Conservation (phyloP, 2,113 vertebrate genomes). For the cattle (Bos taurus) region DNA sequence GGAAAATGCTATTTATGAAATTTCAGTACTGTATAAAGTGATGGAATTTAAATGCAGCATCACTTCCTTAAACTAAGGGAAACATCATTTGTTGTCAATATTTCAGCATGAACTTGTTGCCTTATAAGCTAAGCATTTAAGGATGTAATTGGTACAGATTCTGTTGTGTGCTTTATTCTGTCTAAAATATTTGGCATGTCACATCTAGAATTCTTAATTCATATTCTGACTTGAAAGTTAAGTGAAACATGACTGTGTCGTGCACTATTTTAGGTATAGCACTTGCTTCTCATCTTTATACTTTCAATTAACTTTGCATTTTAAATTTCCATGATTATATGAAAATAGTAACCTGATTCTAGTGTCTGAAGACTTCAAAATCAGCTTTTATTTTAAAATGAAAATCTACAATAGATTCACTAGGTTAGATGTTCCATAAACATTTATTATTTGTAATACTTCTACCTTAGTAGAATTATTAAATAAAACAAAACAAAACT, state of each 20-base stretch:
- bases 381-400: constrained; percentile 52
- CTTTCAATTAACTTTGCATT: constrained; percentile 75
- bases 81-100: constrained; percentile 57
- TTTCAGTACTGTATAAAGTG: constrained; percentile 7
- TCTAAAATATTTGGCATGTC: constrained; percentile 74
- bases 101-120: constrained; percentile 66
- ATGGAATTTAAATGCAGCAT: not conserved
- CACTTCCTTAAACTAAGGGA: not conserved
- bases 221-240: constrained; percentile 70
- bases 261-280: constrained; percentile 66
- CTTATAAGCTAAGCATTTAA: constrained; percentile 54
- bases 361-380: constrained; percentile 64
- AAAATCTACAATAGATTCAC: constrained; percentile 27
- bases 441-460: constrained; percentile 33
- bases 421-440: constrained; percentile 19
- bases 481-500: not conserved
- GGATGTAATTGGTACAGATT: constrained; percentile 53
- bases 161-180: constrained; percentile 50
- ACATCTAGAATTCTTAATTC: constrained; percentile 70
- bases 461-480: constrained; percentile 12
- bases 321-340: constrained; percentile 67
- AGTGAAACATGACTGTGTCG: constrained; percentile 66
- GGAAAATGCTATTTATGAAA: constrained; percentile 6
- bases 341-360: constrained; percentile 66
- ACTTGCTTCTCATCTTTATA: constrained; percentile 71